A percentile compares a stretch with the other conserved stretches of the same genome.
Evolutionary conservation across 2,797 vertebrate genomes (phyloP).

Genomic region (Leptatherina wallacei): DNA sequence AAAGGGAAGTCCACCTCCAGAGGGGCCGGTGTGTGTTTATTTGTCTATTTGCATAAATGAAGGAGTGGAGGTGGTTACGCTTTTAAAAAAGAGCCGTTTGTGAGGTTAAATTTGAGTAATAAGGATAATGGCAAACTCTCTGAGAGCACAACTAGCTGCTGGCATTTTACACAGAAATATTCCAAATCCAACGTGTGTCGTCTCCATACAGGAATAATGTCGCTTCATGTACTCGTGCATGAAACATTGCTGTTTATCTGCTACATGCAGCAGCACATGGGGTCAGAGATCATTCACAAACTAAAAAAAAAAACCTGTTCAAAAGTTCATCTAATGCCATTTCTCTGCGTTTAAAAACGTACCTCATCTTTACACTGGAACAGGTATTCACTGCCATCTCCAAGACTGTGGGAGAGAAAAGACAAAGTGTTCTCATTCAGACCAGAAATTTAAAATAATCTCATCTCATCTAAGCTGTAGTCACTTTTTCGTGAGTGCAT

Average conservation of each 20-base stretch:
- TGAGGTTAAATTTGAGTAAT: constrained; percentile 19
- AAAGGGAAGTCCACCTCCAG: constrained; percentile 31
- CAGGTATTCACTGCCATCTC: constrained; percentile 93
- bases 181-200: constrained; percentile 1
- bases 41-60: constrained; percentile 21
- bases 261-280: neutral
- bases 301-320: neutral
- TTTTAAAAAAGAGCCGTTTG: constrained; percentile 16
- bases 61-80: neutral
- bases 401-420: constrained; percentile 82
- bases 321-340: neutral
- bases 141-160: neutral
- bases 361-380: constrained; percentile 99
- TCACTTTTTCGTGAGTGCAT: neutral
- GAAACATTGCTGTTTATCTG: neutral
- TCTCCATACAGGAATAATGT: neutral
- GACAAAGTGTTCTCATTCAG: neutral
- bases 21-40: constrained; percentile 11
- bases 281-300: neutral
- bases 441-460: neutral
- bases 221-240: neutral
- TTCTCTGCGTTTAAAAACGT: constrained; percentile 47
- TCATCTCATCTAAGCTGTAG: neutral
- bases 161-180: neutral
- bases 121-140: neutral